Evolutionary conservation across 37 sponge, comb jelly and placozoan genomes (phyloP), one percentile per base, ranked within the genome.

Genomic region (Beroe forskalii): DNA sequence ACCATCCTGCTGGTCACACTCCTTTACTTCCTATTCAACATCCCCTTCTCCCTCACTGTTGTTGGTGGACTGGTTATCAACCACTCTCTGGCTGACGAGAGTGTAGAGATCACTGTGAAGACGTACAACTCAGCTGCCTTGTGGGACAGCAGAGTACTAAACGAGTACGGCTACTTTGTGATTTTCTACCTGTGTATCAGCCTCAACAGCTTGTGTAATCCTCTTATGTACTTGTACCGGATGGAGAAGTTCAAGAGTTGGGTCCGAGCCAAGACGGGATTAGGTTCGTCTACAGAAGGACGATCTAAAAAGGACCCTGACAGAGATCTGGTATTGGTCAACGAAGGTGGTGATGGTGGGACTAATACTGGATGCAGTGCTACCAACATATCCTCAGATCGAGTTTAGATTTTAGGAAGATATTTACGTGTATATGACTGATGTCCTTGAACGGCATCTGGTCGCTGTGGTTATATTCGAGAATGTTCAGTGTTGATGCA

Each of bases 171-270:
- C 55, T 80, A 41, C 86, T 80, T 80, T 3, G 48, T 44, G 0
- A 25, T 41, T 0, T 41, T 80, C 30, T 80, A 80, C 30, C 72
- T 69, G 35, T 43, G 44, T 43, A 80, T 80, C 25, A 42, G 25
- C n/a, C 30, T 44, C 3, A 80, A 80, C 86, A 80, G 86, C 42
- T 25, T 80, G 40, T 38, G 40, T 20, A 80, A 80, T 30, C 86
- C 86, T 43, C 27, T 80, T 27, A 25, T 80, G 44, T 80, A 80
- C 31, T 25, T 80, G 14, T 44, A n/a, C 40, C 23, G 86, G 44
- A 80, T 80, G 86, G 20, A 20, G 17, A 38, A 27, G 31, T 64
- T 64, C 66, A 64, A 27, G 66, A 48, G 55, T 48, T 48, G 55
- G 55, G 12, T 48, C 55, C 6, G 12, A 48, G 55, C 55, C 55